Conservation (phyloP, 2,888 invertebrate genomes). For the Amphimallon solstitiale region DNA sequence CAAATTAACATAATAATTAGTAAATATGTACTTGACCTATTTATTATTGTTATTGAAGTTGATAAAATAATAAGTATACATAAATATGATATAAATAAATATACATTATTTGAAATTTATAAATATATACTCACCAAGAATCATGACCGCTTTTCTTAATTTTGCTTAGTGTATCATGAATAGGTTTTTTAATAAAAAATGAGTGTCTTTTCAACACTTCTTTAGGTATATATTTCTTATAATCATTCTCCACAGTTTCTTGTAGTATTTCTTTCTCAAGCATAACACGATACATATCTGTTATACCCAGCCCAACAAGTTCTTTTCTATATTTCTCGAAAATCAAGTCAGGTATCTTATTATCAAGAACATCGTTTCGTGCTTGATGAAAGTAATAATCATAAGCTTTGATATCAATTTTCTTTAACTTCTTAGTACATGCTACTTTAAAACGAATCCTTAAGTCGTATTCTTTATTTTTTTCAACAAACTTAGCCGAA, state of each 20-base stretch:
- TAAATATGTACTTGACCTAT: too few relatives aligned
- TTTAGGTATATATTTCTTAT: slow-evolving; percentile 85
- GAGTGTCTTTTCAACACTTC: slow-evolving; percentile 79
- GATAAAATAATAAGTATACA: too few relatives aligned
- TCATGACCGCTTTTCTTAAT: slow-evolving; percentile 71
- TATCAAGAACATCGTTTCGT: slow-evolving; percentile 81
- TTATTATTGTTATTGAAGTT: too few relatives aligned
- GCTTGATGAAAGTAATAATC: slow-evolving; percentile 90
- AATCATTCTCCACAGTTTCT: slow-evolving; percentile 79
- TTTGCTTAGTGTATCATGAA: slow-evolving; percentile 72
- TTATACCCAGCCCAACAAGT: slow-evolving; percentile 84
- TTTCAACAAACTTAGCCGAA: slow-evolving; percentile 66
- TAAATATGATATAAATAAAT: too few relatives aligned
- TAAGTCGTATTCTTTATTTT: slow-evolving; percentile 73
- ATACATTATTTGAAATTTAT: too few relatives aligned
- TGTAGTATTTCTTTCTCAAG: slow-evolving; percentile 76
- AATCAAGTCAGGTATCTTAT: slow-evolving; percentile 80
- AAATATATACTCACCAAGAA: slow-evolving; percentile 65
- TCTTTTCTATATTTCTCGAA: slow-evolving; percentile 82
- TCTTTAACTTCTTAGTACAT: slow-evolving; percentile 70
- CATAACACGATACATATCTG: slow-evolving; percentile 87
- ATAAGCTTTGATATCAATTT: slow-evolving; percentile 79
- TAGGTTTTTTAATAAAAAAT: slow-evolving; percentile 80
- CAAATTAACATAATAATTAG: background rate
- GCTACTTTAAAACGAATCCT: slow-evolving; percentile 83